A percentile compares a stretch with the other conserved stretches of the same genome.
These are phyloP conservation scores for Cataglyphis albicans DNA, from an alignment of 2,888 invertebrate genomes.

Conservation along the genomic window DNA sequence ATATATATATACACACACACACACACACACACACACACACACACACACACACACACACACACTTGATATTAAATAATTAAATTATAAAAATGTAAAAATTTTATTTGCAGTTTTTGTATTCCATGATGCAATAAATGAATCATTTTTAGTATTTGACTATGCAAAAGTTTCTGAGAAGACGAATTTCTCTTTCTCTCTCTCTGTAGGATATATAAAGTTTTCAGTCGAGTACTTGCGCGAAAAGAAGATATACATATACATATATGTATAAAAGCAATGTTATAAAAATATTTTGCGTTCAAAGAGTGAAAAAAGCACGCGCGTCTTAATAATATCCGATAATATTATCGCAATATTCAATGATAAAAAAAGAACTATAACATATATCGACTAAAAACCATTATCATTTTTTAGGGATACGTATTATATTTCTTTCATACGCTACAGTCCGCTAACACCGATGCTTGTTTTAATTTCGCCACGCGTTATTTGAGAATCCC, in stretches of 20 bases:
- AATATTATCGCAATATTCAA: constrained; percentile 42
- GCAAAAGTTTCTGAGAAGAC: background rate
- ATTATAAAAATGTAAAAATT: background rate
- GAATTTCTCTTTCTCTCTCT: background rate
- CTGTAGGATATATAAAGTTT: constrained; percentile 4
- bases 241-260: constrained; percentile 25
- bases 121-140: background rate
- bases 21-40: too few relatives aligned
- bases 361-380: background rate
- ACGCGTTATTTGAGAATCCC: background rate
- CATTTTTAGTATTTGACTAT: background rate
- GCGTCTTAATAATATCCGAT: constrained; percentile 30
- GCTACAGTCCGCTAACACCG: background rate
- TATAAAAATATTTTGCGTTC: constrained; percentile 45
- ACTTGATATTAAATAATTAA: background rate
- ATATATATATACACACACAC: background rate
- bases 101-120: background rate
- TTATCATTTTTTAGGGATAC: background rate
- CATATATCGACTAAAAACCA: background rate
- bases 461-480: background rate
- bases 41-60: background rate
- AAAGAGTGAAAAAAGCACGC: constrained; percentile 15
- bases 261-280: constrained; percentile 10
- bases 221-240: constrained; percentile 1
- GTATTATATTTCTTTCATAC: background rate